phyloP scores from a whole-genome alignment of 1,140 invertebrate species.

The Drosophila punjabiensis region DNA sequence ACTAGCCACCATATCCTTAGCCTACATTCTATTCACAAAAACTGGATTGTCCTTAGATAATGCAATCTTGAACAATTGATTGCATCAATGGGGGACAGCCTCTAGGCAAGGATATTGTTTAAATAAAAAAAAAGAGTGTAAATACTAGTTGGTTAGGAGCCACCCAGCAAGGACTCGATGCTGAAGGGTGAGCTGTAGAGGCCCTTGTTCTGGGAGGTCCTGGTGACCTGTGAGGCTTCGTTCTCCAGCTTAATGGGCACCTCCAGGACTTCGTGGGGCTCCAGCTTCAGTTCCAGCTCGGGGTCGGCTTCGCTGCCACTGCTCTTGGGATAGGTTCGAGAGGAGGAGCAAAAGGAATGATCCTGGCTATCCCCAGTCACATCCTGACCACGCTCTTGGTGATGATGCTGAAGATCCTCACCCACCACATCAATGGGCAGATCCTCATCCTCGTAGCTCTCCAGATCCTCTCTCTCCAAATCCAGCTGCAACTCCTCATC shows the following conservation, averaged over 20 bases:
- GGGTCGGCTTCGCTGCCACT: conserved; percentile 35
- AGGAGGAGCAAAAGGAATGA: conserved; percentile 87
- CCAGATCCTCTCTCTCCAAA: conserved; percentile 88
- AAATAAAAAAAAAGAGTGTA: not conserved
- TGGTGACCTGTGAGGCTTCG: not conserved
- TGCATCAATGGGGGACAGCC: too few species aligned
- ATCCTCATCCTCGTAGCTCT: conserved; percentile 85
- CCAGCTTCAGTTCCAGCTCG: not conserved
- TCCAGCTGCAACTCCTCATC: conserved; percentile 88
- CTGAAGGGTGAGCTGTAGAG: conserved; percentile 88
- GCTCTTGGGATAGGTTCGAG: conserved; percentile 70
- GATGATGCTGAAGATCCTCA: conserved; percentile 36
- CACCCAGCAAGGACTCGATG: conserved; percentile 92
- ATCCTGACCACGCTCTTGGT: not conserved
- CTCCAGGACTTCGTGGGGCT: not conserved
- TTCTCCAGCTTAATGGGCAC: conserved; percentile 32
- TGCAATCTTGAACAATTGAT: not conserved
- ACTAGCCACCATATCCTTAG: conserved; percentile 27
- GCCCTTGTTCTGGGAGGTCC: conserved; percentile 11
- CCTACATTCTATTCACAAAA: not conserved
- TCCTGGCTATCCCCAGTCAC: conserved; percentile 86
- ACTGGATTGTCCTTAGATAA: not conserved
- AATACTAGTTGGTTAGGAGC: conserved; percentile 44
- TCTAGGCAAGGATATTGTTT: not conserved
- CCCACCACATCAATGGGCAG: conserved; percentile 86